phyloP scores from a whole-genome alignment of 2,113 vertebrate genomes.

The Danio rerio region DNA sequence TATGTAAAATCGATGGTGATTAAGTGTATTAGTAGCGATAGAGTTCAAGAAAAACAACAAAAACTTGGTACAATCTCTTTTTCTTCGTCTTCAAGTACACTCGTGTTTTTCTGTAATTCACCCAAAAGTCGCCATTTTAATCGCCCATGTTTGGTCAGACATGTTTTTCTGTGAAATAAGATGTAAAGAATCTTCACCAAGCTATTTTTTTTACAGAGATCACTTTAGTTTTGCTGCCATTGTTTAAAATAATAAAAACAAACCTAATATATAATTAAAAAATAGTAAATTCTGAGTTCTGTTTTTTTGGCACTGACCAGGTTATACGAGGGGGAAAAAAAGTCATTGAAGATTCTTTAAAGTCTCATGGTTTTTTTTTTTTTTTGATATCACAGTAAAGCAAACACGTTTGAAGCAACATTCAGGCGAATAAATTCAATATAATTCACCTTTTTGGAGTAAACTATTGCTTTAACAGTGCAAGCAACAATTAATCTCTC shows the following conservation, averaged over 20 bases:
- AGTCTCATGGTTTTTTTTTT: too few relatives aligned
- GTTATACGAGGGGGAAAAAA: too few relatives aligned
- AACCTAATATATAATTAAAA: too few relatives aligned
- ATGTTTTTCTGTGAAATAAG: not conserved
- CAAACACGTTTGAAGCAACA: not conserved
- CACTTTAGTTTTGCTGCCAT: not conserved
- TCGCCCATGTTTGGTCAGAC: not conserved
- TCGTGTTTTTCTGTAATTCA: not conserved
- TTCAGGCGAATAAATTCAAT: not conserved
- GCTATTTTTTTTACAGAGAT: not conserved
- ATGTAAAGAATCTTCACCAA: not conserved
- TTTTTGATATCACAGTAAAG: not conserved
- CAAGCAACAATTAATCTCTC: not conserved
- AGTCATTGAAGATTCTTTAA: not conserved
- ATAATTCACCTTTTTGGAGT: not conserved
- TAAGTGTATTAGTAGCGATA: constrained; percentile 11
- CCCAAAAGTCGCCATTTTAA: not conserved
- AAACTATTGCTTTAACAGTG: constrained; percentile 18
- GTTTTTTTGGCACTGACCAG: too few relatives aligned
- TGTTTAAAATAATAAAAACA: too few relatives aligned
- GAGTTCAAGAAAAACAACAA: constrained; percentile 2
- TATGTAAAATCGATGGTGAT: constrained; percentile 12
- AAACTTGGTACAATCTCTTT: constrained; percentile 6
- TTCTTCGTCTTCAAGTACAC: constrained; percentile 16
- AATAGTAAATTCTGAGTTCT: too few relatives aligned